These are phyloP conservation scores for Calyptommatus sinebrachiatus DNA, from an alignment of 2,113 vertebrate species.

Conservation along the genomic window DNA sequence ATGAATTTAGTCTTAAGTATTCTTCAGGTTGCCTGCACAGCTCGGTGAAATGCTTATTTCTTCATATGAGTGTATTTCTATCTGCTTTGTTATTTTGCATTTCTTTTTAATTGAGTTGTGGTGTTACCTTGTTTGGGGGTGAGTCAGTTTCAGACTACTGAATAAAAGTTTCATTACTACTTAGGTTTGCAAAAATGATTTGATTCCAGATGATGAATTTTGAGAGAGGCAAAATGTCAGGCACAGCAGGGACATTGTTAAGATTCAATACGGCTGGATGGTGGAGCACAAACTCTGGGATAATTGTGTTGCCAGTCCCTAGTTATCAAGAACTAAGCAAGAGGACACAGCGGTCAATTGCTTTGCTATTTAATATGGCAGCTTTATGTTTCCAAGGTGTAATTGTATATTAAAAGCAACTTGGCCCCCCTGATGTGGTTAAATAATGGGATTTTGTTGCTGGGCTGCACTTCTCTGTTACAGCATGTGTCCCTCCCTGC, in stretches of 20 bases:
- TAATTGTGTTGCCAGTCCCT: constrained; percentile 28
- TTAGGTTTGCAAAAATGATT: constrained; percentile 47
- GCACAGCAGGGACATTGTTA: constrained; percentile 50
- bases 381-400: constrained; percentile 46
- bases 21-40: constrained; percentile 5
- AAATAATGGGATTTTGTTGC: constrained; percentile 40
- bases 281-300: background rate
- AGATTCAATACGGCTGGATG: constrained; percentile 39
- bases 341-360: constrained; percentile 45
- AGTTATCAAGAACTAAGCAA: constrained; percentile 28
- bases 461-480: background rate
- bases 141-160: constrained; percentile 32
- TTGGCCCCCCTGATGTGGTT: constrained; percentile 19
- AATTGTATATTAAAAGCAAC: constrained; percentile 49
- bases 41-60: background rate
- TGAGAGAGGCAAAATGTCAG: constrained; percentile 64
- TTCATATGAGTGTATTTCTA: constrained; percentile 19
- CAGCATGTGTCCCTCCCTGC: constrained; percentile 10
- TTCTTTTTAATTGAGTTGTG: background rate
- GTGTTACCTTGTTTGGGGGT: background rate
- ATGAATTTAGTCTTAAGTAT: constrained; percentile 11
- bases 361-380: constrained; percentile 49
- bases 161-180: constrained; percentile 60
- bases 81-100: constrained; percentile 19
- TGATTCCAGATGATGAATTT: constrained; percentile 54